A percentile compares a stretch with the other conserved stretches of the same genome.
Conservation (phyloP, 1,140 invertebrate species). For the Saccostrea echinata region DNA sequence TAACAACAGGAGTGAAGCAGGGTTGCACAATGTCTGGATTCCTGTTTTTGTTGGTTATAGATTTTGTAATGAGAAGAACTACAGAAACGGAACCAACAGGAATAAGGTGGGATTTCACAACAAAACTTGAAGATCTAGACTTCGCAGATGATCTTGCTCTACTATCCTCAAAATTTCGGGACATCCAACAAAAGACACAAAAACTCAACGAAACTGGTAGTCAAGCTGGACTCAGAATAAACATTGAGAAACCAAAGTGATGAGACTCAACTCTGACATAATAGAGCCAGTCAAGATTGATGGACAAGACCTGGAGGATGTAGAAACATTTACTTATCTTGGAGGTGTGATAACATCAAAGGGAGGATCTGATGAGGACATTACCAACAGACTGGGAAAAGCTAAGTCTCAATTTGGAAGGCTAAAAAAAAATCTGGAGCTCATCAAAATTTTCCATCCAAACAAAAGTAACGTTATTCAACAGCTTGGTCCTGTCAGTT, state of each 20-base stretch:
- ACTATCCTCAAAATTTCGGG: slow-evolving; percentile 28
- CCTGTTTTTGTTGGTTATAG: too few relatives aligned
- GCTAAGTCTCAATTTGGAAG: not conserved
- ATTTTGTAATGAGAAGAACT: too few relatives aligned
- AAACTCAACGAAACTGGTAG: not conserved
- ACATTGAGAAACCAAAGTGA: too few relatives aligned
- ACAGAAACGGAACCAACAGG: too few relatives aligned
- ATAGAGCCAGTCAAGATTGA: too few relatives aligned
- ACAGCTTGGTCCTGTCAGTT: slow-evolving; percentile 44
- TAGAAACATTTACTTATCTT: slow-evolving; percentile 29
- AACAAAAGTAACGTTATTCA: slow-evolving; percentile 33
- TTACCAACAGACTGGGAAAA: not conserved
- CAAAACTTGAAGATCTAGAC: too few relatives aligned
- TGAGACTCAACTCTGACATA: too few relatives aligned
- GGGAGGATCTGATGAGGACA: not conserved
- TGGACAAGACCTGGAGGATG: not conserved
- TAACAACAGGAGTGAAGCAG: slow-evolving; percentile 39
- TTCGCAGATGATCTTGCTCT: too few relatives aligned
- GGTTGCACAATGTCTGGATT: slow-evolving; percentile 13
- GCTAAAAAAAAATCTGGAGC: too few relatives aligned
- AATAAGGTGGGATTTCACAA: slow-evolving; percentile 23
- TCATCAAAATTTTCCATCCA: not conserved
- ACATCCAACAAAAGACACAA: not conserved
- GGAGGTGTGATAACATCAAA: slow-evolving; percentile 17
- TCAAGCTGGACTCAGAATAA: too few relatives aligned